Base-by-base conservation (phyloP, 2,797 vertebrate genomes). In the Buphagus erythrorhynchus region DNA sequence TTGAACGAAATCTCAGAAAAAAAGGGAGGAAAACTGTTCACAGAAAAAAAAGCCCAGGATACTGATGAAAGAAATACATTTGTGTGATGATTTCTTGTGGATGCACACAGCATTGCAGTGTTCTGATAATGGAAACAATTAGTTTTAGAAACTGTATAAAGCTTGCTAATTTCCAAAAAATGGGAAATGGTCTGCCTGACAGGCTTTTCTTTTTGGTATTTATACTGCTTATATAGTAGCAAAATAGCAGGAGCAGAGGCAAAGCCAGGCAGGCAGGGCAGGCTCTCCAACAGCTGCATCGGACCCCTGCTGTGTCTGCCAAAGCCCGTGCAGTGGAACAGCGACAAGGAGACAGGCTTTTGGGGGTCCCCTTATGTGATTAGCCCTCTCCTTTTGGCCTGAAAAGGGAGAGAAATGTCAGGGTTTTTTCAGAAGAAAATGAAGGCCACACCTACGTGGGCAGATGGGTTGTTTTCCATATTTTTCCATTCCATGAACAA, bases 151-250 rank as follows among this genome's bases (percentile, higher is more conserved):
- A 93, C 79, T 90, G 89, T 97, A 84, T 88, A 86, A 97, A 97
- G 92, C 88, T 96, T 97, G 96, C 90, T 98, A 96, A 97, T 97
- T 96, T 97, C 94, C 97, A 97, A 97, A 96, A 95, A 98, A 97
- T 96, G 91, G 86, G 63, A 96, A 97, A 97, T 42, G 90, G 96
- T 91, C 94, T 97, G 81, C 94, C 93, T 97, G 97, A 97, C 85
- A 80, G 93, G 73, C 95, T 97, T 96, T 94, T 94, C 93, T 95
- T 86, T 59, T 42, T 68, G 61, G 73, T 90, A 43, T 97, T 97
- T 97, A 65, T 95, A 38, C 58, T 80, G 78, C 66, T 68, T 73
- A 11, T 82, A n/a, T 22, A 86, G 92, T 9, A 80, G 80, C 57
- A 82, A 87, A 69, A 91, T 66, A 63, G 38, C 66, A 88, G 87